phyloP scores from a whole-genome alignment of 1,140 invertebrate species.

The Leptopilina boulardi region DNA sequence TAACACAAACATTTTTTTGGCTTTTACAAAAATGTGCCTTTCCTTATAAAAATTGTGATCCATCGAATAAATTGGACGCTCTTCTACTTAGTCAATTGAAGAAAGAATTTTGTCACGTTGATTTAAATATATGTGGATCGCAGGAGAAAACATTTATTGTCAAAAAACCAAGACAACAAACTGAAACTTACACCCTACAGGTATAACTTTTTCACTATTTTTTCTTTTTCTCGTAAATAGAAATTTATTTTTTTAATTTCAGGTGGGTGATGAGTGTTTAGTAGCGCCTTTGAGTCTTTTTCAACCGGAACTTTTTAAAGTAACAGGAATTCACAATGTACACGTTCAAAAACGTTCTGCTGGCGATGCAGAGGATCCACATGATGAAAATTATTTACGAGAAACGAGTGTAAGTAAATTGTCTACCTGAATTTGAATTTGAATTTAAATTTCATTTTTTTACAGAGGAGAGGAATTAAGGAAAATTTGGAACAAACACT shows the following conservation, averaged over 20 bases:
- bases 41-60: slow-evolving; percentile 88
- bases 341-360: slow-evolving; percentile 85
- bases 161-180: slow-evolving; percentile 83
- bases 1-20: slow-evolving; percentile 91
- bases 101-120: slow-evolving; percentile 93
- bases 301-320: slow-evolving; percentile 90
- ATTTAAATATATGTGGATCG: slow-evolving; percentile 90
- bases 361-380: slow-evolving; percentile 94
- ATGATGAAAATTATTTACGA: slow-evolving; percentile 93
- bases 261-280: slow-evolving; percentile 95
- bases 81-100: slow-evolving; percentile 89
- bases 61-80: slow-evolving; percentile 83
- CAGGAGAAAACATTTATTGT: slow-evolving; percentile 88
- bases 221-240: not conserved
- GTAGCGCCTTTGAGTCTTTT: slow-evolving; percentile 93
- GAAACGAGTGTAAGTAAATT: slow-evolving; percentile 86
- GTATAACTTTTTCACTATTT: slow-evolving; percentile 50
- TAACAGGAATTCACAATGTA: slow-evolving; percentile 85
- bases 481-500: slow-evolving; percentile 78
- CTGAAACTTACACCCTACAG: slow-evolving; percentile 84
- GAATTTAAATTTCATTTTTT: not conserved
- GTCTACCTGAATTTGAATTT: slow-evolving; percentile 15
- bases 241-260: slow-evolving; percentile 62
- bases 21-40: slow-evolving; percentile 92
- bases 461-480: slow-evolving; percentile 79